Conservation (phyloP, 2,113 vertebrate species). For the Ammodramus savannarum region DNA sequence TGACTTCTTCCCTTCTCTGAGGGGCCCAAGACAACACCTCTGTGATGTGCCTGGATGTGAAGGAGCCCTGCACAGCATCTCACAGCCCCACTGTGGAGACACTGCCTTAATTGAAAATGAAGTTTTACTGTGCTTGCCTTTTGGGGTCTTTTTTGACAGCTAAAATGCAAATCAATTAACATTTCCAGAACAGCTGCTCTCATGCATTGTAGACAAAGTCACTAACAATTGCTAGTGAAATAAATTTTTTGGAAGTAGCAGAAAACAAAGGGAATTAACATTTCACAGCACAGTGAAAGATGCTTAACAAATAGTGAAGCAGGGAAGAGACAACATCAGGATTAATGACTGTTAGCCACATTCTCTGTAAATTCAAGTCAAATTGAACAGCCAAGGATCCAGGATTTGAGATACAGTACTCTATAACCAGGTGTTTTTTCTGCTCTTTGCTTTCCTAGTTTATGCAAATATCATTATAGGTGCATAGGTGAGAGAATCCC, state of each 20-base stretch:
- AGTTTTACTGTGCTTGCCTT: neutral
- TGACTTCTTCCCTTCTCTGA: neutral
- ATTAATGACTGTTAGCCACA: neutral
- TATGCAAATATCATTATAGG: neutral
- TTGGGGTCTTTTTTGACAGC: neutral
- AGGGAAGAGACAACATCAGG: neutral
- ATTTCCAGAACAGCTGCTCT: neutral
- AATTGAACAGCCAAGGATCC: neutral
- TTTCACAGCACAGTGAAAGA: neutral
- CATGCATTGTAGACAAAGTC: neutral
- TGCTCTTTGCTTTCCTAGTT: neutral
- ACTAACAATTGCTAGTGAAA: neutral
- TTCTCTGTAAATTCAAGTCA: neutral
- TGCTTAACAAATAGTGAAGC: neutral
- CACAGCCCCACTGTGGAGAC: neutral
- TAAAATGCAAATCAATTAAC: conserved; percentile 24
- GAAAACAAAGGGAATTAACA: neutral
- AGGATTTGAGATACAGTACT: neutral
- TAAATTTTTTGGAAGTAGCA: neutral
- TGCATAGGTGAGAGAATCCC: neutral
- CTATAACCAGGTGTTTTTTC: neutral
- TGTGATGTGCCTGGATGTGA: neutral
- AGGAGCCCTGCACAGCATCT: neutral
- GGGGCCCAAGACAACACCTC: neutral
- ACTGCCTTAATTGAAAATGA: neutral